phyloP scores from a whole-genome alignment of 2,113 vertebrate genomes.

The Vanacampus margaritifer region DNA sequence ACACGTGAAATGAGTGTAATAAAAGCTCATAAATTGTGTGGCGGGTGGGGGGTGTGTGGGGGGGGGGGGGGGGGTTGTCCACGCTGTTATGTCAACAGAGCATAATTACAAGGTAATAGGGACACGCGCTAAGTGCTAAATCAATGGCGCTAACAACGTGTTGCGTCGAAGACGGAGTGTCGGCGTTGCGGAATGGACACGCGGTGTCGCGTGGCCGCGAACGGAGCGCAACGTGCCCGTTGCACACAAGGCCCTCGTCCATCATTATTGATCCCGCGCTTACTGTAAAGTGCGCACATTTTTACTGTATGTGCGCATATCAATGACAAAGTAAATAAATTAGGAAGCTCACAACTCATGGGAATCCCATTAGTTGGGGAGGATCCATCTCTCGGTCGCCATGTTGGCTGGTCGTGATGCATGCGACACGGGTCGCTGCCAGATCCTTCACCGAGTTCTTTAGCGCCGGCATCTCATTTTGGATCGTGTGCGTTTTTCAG shows the following conservation, averaged over 20 bases:
- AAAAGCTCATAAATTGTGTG: slow-evolving; percentile 76
- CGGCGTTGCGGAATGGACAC: slow-evolving; percentile 65
- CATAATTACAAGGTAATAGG: slow-evolving; percentile 80
- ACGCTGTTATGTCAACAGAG: slow-evolving; percentile 76
- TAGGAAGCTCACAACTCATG: slow-evolving; percentile 75
- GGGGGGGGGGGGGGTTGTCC: slow-evolving; percentile 69
- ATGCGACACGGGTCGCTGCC: slow-evolving; percentile 42
- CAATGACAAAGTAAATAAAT: slow-evolving; percentile 65
- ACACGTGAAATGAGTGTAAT: slow-evolving; percentile 72
- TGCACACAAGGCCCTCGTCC: slow-evolving; percentile 69
- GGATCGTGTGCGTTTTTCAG: slow-evolving; percentile 54
- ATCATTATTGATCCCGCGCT: slow-evolving; percentile 74
- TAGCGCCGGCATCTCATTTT: slow-evolving; percentile 53
- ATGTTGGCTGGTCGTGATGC: slow-evolving; percentile 54
- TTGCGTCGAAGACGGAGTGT: slow-evolving; percentile 77
- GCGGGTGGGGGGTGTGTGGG: slow-evolving; percentile 56
- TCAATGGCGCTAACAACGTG: slow-evolving; percentile 80
- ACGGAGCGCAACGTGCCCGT: slow-evolving; percentile 70
- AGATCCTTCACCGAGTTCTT: slow-evolving; percentile 49
- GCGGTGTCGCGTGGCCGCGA: slow-evolving; percentile 67
- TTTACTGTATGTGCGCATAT: slow-evolving; percentile 66
- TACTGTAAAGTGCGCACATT: slow-evolving; percentile 75
- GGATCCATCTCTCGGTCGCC: slow-evolving; percentile 79
- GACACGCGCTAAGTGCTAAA: slow-evolving; percentile 78
- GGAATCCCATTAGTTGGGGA: slow-evolving; percentile 88